These are phyloP conservation scores for Desmodus rotundus DNA, from an alignment of 2,113 vertebrate genomes.

Conservation along the genomic window DNA sequence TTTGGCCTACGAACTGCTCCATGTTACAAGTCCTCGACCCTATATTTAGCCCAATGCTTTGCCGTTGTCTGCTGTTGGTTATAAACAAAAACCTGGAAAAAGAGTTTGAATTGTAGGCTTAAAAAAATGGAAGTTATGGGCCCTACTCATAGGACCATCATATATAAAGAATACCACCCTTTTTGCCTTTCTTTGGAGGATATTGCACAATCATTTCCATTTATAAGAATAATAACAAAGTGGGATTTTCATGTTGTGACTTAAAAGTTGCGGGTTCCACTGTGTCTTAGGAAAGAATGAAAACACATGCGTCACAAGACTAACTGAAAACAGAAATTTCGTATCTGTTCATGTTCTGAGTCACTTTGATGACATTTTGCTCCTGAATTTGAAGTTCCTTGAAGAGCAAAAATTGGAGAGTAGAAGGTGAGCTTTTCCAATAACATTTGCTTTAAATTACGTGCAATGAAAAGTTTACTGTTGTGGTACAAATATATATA, in stretches of 20 bases:
- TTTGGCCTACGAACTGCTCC: not conserved
- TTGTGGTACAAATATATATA: constrained; percentile 17
- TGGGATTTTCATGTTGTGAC: constrained; percentile 74
- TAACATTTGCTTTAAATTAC: constrained; percentile 74
- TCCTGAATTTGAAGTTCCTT: constrained; percentile 63
- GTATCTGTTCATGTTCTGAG: constrained; percentile 52
- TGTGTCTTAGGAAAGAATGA: constrained; percentile 64
- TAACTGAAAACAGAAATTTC: constrained; percentile 77
- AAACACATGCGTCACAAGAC: constrained; percentile 65
- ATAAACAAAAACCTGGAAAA: not conserved
- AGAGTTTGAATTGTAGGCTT: not conserved
- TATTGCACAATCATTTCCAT: constrained; percentile 52
- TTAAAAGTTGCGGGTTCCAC: constrained; percentile 51
- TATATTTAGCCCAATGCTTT: not conserved
- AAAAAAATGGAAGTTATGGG: not conserved
- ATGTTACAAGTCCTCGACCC: not conserved
- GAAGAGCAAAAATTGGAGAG: constrained; percentile 53
- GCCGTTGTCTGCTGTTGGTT: not conserved
- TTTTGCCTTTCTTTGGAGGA: constrained; percentile 19
- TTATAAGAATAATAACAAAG: constrained; percentile 74
- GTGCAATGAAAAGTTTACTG: constrained; percentile 23
- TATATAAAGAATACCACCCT: not conserved
- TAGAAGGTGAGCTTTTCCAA: constrained; percentile 51
- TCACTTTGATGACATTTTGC: constrained; percentile 48
- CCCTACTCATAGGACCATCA: not conserved